Evolutionary conservation across 2,797 vertebrate genomes (phyloP), one percentile per base, ranked within the genome.

Genomic region (Gallirallus australis): DNA sequence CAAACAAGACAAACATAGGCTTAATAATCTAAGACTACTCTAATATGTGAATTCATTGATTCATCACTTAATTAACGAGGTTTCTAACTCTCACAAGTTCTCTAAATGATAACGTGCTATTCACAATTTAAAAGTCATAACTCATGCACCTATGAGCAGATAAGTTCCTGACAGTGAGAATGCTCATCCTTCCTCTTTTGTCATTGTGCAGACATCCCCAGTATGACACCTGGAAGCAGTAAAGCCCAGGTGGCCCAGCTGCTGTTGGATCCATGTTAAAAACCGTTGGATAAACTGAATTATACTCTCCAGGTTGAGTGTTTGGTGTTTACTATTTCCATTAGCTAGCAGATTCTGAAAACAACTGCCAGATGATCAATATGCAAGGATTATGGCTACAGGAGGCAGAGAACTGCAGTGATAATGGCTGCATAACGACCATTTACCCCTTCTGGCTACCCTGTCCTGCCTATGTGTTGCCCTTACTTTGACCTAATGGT

Each of bases 131-230:
- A 45, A 45, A 52, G 12, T 48, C 15, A 18, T 45, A 59, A 33
- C 54, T 80, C 1, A 2, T 63, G 15, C 18, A 63, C 4, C 21
- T 68, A 25, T 53, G 8, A 69, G 19, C 6, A 78, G n/a, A 53
- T 40, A 5, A 16, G 2, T 53, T 57, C 28, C 12, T 77, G 40
- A 37, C 11, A 6, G 33, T 37, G 30, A 86, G n/a, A 48, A 8
- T 15, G 6, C 15, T 78, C 19, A 25, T 47, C 18, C 25, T 48
- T 73, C 23, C 15, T 40, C 15, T 37, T 63, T 48, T 52, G 40
- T 31, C 35, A 25, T 4, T 45, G 11, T 23, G 9, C 2, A 1
- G 19, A 8, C 1, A 3, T 33, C 9, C 40, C 15, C 10, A 31
- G 6, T 47, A 24, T 17, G 60, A 56, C 21, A 52, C 4, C 0